These are phyloP conservation scores for Therioaphis trifolii DNA, from an alignment of 2,888 invertebrate genomes.

Conservation along the genomic window DNA sequence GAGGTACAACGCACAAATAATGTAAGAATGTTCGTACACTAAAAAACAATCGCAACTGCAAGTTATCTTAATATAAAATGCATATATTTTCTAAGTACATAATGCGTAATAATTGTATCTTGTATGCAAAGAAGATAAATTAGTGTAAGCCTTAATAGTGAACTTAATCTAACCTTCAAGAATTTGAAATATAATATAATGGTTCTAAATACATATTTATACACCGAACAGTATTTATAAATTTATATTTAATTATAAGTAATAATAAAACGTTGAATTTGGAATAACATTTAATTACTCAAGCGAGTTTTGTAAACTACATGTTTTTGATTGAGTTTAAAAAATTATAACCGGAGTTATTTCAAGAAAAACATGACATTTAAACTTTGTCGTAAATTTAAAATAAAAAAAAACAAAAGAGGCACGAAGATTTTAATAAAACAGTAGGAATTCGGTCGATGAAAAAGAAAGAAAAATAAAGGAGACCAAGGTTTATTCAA, in stretches of 20 bases:
- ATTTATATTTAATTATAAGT: too few species aligned
- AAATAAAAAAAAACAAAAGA: too few species aligned
- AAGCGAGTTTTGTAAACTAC: not conserved
- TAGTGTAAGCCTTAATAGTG: not conserved
- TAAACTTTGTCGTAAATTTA: not conserved
- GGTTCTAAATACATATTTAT: not conserved
- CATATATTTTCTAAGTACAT: not conserved
- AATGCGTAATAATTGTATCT: not conserved
- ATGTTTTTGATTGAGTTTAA: not conserved
- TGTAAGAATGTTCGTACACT: not conserved
- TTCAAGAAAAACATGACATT: not conserved
- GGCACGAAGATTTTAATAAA: not conserved
- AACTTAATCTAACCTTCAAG: too few species aligned
- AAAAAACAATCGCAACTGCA: not conserved
- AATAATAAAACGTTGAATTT: too few species aligned
- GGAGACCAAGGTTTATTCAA: constrained; percentile 51
- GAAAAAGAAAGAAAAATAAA: constrained; percentile 38
- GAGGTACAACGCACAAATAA: too few species aligned
- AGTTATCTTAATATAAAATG: not conserved
- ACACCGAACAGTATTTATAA: too few species aligned
- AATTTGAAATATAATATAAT: too few species aligned
- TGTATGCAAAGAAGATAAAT: not conserved
- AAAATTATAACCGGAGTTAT: not conserved
- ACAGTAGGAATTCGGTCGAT: not conserved
- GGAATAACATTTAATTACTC: too few species aligned